These are phyloP conservation scores for Pelochelys cantorii DNA, from an alignment of 2,797 vertebrate species.

Conservation along the genomic window DNA sequence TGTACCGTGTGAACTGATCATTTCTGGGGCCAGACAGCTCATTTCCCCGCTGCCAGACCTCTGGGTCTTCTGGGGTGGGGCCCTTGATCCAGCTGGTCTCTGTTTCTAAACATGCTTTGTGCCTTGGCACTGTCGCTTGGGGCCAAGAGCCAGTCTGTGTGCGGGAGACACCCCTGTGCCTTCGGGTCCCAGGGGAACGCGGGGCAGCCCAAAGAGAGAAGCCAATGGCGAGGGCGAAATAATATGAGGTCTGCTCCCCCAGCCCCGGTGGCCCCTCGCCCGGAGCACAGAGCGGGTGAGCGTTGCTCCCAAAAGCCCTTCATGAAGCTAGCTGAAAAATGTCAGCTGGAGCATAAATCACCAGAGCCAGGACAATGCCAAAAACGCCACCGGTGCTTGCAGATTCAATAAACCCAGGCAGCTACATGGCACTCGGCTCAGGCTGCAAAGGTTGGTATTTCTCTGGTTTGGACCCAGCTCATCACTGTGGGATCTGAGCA, in stretches of 20 bases:
- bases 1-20: no score
- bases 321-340: background rate
- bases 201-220: background rate
- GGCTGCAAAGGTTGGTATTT: background rate
- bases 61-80: accelerated
- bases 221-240: background rate
- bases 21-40: background rate
- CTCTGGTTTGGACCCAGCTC: background rate
- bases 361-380: background rate
- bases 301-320: background rate
- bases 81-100: background rate
- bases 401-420: background rate
- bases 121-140: background rate
- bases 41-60: accelerated
- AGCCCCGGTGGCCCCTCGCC: no score
- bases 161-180: background rate
- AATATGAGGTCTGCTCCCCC: background rate
- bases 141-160: no score
- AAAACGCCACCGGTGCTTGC: background rate
- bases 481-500: no score
- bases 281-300: background rate
- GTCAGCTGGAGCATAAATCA: background rate
- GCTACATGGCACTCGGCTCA: background rate
- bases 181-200: background rate
- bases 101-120: background rate